These are phyloP conservation scores for Acrobeloides nanus DNA, from an alignment of 2,888 invertebrate genomes.

Conservation along the genomic window DNA sequence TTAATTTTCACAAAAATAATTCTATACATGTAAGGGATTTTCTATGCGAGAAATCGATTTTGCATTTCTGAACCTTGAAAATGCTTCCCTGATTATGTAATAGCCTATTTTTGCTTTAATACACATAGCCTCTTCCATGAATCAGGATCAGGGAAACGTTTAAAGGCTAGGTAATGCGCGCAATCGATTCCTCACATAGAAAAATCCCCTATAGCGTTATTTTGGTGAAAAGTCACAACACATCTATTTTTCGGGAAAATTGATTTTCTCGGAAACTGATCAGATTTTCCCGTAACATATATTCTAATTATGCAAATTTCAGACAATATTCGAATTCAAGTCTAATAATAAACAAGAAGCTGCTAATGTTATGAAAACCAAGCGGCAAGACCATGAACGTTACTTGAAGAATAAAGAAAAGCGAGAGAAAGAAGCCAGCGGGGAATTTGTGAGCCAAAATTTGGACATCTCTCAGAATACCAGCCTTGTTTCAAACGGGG, in stretches of 20 bases:
- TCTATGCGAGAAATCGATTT: too few species aligned
- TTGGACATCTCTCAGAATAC: not conserved
- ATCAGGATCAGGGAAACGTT: too few species aligned
- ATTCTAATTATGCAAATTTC: not conserved
- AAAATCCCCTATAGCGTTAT: too few species aligned
- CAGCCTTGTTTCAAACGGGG: conserved; percentile 1
- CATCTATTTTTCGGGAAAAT: conserved; percentile 4
- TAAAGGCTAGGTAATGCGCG: too few species aligned
- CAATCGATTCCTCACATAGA: too few species aligned
- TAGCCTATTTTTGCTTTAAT: too few species aligned
- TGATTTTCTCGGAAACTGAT: not conserved
- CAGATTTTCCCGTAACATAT: too few species aligned
- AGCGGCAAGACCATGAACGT: conserved; percentile 67
- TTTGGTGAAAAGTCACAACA: not conserved
- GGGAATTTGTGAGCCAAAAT: conserved; percentile 2
- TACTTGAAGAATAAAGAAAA: conserved; percentile 55
- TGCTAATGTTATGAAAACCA: conserved; percentile 74
- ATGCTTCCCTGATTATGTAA: too few species aligned
- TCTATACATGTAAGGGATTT: too few species aligned
- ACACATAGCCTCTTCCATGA: too few species aligned
- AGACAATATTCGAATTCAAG: conserved; percentile 86
- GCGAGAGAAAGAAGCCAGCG: conserved; percentile 7
- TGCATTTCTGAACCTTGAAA: not conserved
- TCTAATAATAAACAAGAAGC: conserved; percentile 71
- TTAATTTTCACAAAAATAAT: not conserved